A percentile compares a stretch with the other conserved stretches of the same genome.
phyloP scores from a whole-genome alignment of 2,888 invertebrate genomes.

The Ecliptopera silaceata region DNA sequence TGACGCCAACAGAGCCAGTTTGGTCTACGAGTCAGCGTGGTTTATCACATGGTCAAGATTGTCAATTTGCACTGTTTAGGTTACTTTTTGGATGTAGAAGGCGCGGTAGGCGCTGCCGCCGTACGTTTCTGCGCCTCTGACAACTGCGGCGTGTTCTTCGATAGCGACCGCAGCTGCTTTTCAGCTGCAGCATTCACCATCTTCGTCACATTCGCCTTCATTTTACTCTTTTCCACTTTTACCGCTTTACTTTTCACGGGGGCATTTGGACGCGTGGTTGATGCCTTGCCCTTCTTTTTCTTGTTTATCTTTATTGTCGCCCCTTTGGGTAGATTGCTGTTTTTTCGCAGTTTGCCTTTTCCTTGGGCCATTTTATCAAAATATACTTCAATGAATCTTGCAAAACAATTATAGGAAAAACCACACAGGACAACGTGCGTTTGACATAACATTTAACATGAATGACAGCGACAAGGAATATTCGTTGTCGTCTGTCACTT shows the following conservation, averaged over 20 bases:
- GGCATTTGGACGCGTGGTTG: slow-evolving; percentile 84
- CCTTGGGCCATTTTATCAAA: slow-evolving; percentile 84
- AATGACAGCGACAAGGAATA: no score
- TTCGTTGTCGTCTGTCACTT: no score
- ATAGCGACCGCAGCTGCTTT: slow-evolving; percentile 84
- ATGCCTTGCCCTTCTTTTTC: slow-evolving; percentile 77
- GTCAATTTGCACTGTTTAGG: slow-evolving; percentile 7
- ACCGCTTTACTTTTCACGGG: slow-evolving; percentile 85
- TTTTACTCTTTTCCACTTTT: slow-evolving; percentile 83
- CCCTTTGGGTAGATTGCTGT: slow-evolving; percentile 84
- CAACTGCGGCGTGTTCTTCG: slow-evolving; percentile 76
- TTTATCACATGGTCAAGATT: neutral
- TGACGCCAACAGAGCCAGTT: no score
- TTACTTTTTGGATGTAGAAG: slow-evolving; percentile 55
- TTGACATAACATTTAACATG: no score
- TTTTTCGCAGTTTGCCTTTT: slow-evolving; percentile 78
- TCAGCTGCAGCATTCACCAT: slow-evolving; percentile 88
- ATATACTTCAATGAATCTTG: no score
- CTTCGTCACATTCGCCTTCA: slow-evolving; percentile 86
- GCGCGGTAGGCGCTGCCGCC: slow-evolving; percentile 72
- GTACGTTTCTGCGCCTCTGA: slow-evolving; percentile 75
- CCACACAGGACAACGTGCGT: no score
- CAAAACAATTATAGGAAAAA: no score
- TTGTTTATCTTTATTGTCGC: slow-evolving; percentile 69
- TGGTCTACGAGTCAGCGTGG: no score